Conservation (phyloP, 1,140 invertebrate genomes). For the Zaprionus inermis region DNA sequence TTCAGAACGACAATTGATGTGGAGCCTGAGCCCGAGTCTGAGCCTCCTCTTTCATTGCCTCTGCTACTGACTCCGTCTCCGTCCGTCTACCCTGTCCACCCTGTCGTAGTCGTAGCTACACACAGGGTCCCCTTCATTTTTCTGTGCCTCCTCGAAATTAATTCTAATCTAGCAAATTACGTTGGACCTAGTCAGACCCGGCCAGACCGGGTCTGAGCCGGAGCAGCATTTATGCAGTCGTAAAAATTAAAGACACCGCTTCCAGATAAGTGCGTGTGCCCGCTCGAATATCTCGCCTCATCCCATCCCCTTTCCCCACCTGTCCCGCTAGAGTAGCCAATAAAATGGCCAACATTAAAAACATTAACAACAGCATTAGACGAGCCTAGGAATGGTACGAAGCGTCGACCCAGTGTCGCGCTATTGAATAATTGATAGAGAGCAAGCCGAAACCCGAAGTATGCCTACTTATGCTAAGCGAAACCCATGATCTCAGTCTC, state of each 20-base stretch:
- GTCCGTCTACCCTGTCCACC: conserved; percentile 4
- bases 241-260: conserved; percentile 76
- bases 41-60: conserved; percentile 3
- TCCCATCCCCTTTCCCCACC: background rate
- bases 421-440: conserved; percentile 69
- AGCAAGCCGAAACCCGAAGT: background rate
- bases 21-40: conserved; percentile 52
- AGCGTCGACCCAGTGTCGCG: conserved; percentile 48
- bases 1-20: conserved; percentile 77
- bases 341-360: conserved; percentile 74
- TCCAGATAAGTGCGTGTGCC: conserved; percentile 67
- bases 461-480: conserved; percentile 31
- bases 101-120: conserved; percentile 46
- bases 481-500: conserved; percentile 23
- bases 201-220: background rate
- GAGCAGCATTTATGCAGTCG: conserved; percentile 74
- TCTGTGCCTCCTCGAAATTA: conserved; percentile 62
- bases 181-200: conserved; percentile 19
- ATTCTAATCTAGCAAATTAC: conserved; percentile 81
- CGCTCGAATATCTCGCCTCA: conserved; percentile 55
- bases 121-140: conserved; percentile 52
- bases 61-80: conserved; percentile 7
- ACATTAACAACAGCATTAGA: conserved; percentile 75
- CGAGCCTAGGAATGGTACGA: conserved; percentile 3
- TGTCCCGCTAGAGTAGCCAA: conserved; percentile 51